Base-by-base conservation (phyloP, 2,113 vertebrate genomes). In the Mobula birostris region DNA sequence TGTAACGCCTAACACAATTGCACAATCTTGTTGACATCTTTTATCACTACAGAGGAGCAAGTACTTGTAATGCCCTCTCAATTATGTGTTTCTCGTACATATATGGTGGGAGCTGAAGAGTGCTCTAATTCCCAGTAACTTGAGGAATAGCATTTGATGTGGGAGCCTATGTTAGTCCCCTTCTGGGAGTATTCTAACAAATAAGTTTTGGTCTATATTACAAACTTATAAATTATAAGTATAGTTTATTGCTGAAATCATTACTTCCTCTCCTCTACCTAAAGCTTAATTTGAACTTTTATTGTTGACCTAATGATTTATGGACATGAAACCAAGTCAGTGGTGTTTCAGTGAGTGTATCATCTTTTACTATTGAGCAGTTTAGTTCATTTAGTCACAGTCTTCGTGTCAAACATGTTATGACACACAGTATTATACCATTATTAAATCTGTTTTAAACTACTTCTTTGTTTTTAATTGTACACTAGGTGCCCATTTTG, bases 401-500 rank as follows among this genome's bases (percentile, higher is more conserved):
- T 72, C 2, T 93, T 74, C 24, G 8, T 76, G 11, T 93, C 24
- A 56, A 32, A 66, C 12, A 1, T 90, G 12, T n/a, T 66, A 74
- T 24, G 21, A 74, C 72, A 74, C 19, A 24, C 72, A 32, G 14
- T 63, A 87, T 14, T 58, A 61, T 29, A 29, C 27, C n/a, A 17
- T 63, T 14, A 32, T 68, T 8, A 90, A 90, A 36, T 17, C 11
- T 68, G 15, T 90, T 90, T 90, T 90, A 90, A 90, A 90, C 66
- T 66, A 19, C 85, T 66, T 32, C 61, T 90, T 66, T 90, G n/a
- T 36, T 68, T 88, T n/a, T 90, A 90, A 90, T 90, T 90, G 12
- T 66, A 90, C 6, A 63, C 19, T 61, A 99, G 99, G 98, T 99
- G 99, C 97, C 98, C 99, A 36, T 98, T 99, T 97, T 99, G 99